Base-by-base conservation (phyloP, 2,888 invertebrate genomes). In the Temnothorax rugatulus region DNA sequence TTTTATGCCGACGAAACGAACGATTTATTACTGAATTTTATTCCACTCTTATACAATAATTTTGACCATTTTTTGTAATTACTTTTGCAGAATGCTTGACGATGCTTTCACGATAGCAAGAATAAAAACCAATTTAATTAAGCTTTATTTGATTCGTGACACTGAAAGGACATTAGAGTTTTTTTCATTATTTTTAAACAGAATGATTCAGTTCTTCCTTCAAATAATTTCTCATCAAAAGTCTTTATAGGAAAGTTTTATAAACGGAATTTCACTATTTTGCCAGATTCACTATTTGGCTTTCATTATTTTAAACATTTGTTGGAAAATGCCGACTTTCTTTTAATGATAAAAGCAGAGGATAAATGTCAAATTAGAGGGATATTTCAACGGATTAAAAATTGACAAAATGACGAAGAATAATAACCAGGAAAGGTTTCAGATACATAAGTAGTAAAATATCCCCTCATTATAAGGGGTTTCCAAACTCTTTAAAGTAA, bases 101-200 rank as follows among this genome's bases (percentile, higher is more conserved):
- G 7, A 54, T 21, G 11, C 3, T 38, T 71, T 57, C 9, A 38
- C 9, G 0, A 21, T 34, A 41, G 3, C 11, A 41, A 71, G 11
- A 57, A 54, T 54, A 3, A 2, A 9, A 57, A 73, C 25, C 4
- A 41, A 41, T 73, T 71, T 21, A 38, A 71, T 54, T 57, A 73
- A 57, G 54, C 41, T 57, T 52, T 4, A 52, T 52, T 52, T 34
- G 7, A 69, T 34, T 34, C 4, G 4, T 38, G 18, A 44, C 2
- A 4, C 11, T 34, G 18, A 9, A 29, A 63, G 8, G 4, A 50
- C 8, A 44, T 34, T 34, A 15, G 7, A 50, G 18, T 25, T 29
- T 50, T 64, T 25, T 21, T 59, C 8, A 34, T 61, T 15, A 29
- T 15, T 44, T 61, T 61, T 1, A 38, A 44, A 8, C 4, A 61